Base-by-base conservation (phyloP, 1,140 invertebrate species). In the Eciton burchellii region DNA sequence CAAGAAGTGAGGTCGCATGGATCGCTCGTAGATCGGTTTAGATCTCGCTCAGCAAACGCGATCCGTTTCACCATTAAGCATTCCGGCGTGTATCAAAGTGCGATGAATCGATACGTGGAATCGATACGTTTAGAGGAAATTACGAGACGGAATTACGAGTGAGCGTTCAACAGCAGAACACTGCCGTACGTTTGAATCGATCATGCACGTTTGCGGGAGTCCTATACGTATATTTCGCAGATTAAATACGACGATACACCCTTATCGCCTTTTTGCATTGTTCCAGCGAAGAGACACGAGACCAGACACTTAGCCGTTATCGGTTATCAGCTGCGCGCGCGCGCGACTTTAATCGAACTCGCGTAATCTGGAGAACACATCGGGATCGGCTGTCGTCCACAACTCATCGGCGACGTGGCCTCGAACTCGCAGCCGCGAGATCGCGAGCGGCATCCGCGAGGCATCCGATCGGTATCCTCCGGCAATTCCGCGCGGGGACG, bases 281-380 rank as follows among this genome's bases (percentile, higher is more conserved):
- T 8, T 54, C 54, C 26, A 16, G 3, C 16, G 3, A 56, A 57
- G 14, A 54, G 8, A 45, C 19, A 43, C n/a, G 49, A 49, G 16
- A 74, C 0, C 24, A 73, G 21, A 73, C n/a, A n/a, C n/a, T n/a
- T n/a, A n/a, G n/a, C n/a, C n/a, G n/a, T n/a, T n/a, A n/a, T n/a
- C n/a, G n/a, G n/a, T n/a, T n/a, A n/a, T n/a, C n/a, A n/a, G n/a
- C n/a, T n/a, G n/a, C n/a, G n/a, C n/a, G n/a, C n/a, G n/a, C n/a
- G n/a, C n/a, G n/a, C n/a, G n/a, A n/a, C 47, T 54, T 11, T 83
- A 86, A 81, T 86, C 81, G 73, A 74, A 84, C 60, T 83, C 57
- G 70, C 84, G 77, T 82, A 85, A 86, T 86, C 71, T 71, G 52
- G 59, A 47, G 54, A 81, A 52, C 43, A 60, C 26, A 41, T 43